A percentile compares a stretch with the other conserved stretches of the same genome.
These are phyloP conservation scores for Pituophis catenifer DNA, from an alignment of 2,113 vertebrate species.

Conservation along the genomic window DNA sequence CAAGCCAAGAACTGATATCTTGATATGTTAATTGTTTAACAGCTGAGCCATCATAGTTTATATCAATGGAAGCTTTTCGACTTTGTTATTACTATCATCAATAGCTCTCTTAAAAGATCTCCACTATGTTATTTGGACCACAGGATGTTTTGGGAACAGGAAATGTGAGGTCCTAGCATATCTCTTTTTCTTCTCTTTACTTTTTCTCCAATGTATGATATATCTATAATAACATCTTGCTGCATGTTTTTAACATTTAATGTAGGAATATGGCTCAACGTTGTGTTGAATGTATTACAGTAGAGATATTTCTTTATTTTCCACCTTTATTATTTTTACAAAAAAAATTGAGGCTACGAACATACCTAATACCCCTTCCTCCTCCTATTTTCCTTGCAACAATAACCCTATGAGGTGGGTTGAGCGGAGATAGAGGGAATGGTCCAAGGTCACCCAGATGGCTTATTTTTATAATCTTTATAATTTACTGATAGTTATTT, in stretches of 20 bases:
- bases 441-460: not conserved
- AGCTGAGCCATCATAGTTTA: not conserved
- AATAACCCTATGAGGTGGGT: not conserved
- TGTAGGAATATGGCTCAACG: not conserved
- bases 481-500: not conserved
- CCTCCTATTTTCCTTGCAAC: not conserved
- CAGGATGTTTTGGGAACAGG: not conserved
- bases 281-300: not conserved
- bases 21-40: not conserved
- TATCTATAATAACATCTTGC: not conserved
- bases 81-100: not conserved
- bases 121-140: not conserved
- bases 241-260: not conserved
- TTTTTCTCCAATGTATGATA: too few species aligned
- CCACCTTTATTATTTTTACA: not conserved
- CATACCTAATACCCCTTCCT: not conserved
- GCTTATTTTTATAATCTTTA: not conserved
- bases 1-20: not conserved
- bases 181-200: not conserved
- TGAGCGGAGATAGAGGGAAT: not conserved
- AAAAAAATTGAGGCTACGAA: not conserved
- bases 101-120: not conserved
- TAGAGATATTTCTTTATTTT: not conserved
- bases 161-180: not conserved
- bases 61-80: not conserved